phyloP scores from a whole-genome alignment of 64 coral and sea anemone species.

The Exaiptasia diaphana region DNA sequence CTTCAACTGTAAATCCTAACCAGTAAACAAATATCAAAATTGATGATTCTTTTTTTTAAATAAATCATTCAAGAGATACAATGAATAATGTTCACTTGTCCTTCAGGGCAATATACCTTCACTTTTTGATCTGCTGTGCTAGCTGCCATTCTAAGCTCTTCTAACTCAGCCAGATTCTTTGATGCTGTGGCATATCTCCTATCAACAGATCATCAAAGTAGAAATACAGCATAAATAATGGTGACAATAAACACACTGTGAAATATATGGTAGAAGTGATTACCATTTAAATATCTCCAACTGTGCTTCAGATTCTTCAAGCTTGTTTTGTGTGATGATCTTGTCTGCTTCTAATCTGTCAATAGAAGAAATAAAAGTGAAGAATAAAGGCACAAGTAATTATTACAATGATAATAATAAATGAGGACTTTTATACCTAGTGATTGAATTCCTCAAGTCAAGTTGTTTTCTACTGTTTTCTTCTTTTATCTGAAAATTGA shows the following conservation, averaged over 20 bases:
- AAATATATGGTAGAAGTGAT: not conserved
- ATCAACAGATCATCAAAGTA: not conserved
- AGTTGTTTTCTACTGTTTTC: constrained; percentile 40
- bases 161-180: constrained; percentile 42
- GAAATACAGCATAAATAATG: not conserved
- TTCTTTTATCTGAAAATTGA: constrained; percentile 21
- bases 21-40: not conserved
- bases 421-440: not conserved
- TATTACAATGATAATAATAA: not conserved
- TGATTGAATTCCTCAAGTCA: constrained; percentile 35
- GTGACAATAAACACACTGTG: not conserved
- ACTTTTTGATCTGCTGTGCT: constrained; percentile 64
- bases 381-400: not conserved
- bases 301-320: constrained; percentile 56
- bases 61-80: too few species aligned
- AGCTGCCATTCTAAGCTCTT: constrained; percentile 53
- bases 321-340: constrained; percentile 45
- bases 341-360: constrained; percentile 66
- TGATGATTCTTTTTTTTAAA: not conserved
- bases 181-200: constrained; percentile 45
- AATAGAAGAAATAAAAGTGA: not conserved
- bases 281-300: constrained; percentile 76
- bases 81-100: too few species aligned
- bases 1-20: constrained; percentile 77
- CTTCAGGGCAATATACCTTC: too few species aligned